A percentile compares a stretch with the other conserved stretches of the same genome.
Evolutionary conservation across 2,113 vertebrate genomes (phyloP).

Genomic region (Austrofundulus limnaeus): DNA sequence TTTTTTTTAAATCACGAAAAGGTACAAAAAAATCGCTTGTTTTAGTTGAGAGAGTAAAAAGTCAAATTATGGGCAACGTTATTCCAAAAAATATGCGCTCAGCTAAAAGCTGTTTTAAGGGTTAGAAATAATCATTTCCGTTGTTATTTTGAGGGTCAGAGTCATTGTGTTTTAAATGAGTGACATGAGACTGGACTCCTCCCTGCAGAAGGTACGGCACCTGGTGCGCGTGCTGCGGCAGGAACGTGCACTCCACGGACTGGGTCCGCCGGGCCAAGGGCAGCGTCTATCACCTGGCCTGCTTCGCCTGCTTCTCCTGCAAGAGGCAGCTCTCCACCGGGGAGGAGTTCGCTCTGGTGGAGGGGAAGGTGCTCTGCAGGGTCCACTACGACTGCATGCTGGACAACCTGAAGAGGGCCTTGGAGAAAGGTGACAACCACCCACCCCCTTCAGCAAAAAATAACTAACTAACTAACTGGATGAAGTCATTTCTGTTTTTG

Average conservation of each 20-base stretch:
- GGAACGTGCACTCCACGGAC: conserved; percentile 95
- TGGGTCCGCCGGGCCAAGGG: conserved; percentile 97
- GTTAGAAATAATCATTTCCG: too few species aligned
- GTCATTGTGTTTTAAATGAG: not conserved
- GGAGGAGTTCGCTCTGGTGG: conserved; percentile 97
- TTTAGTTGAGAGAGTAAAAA: not conserved
- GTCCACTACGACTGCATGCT: conserved; percentile 98
- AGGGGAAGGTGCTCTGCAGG: conserved; percentile 94
- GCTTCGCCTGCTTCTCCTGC: conserved; percentile 98
- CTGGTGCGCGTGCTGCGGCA: conserved; percentile 93
- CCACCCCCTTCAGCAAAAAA: too few species aligned
- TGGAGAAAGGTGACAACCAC: conserved; percentile 88
- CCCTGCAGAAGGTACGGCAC: conserved; percentile 90
- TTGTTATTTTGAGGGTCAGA: too few species aligned
- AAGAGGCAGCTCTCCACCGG: conserved; percentile 96
- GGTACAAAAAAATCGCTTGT: not conserved
- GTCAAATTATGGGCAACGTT: too few species aligned
- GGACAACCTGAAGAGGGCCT: conserved; percentile 95
- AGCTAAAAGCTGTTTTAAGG: too few species aligned
- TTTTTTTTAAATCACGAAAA: too few species aligned
- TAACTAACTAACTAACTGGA: too few species aligned
- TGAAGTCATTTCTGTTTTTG: not conserved
- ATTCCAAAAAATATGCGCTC: too few species aligned
- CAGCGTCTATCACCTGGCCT: conserved; percentile 94
- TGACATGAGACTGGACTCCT: not conserved